Evolutionary conservation across 2,113 vertebrate species (phyloP).

Genomic region (Mus pahari): DNA sequence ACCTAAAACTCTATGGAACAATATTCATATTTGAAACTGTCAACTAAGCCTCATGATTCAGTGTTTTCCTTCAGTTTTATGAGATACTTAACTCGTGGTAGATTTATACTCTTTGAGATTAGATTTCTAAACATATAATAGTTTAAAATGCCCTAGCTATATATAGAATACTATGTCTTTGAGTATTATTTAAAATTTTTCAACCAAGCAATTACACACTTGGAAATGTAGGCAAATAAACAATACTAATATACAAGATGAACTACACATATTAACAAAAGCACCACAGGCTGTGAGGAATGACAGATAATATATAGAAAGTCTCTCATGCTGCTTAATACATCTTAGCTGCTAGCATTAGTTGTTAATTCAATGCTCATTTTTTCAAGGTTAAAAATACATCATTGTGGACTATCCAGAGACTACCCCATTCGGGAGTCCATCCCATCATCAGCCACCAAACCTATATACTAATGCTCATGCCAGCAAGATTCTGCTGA

Average conservation of each 20-base stretch:
- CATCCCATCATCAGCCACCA: too few relatives aligned
- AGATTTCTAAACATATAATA: slow-evolving; percentile 2
- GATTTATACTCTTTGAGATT: slow-evolving; percentile 6
- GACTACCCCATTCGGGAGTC: too few relatives aligned
- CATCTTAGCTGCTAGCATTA: slow-evolving; percentile 1
- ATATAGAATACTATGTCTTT: slow-evolving; percentile 39
- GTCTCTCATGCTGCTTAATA: background rate
- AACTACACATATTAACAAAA: background rate
- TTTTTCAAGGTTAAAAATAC: slow-evolving; percentile 61
- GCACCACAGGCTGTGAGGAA: background rate
- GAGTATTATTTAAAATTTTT: slow-evolving; percentile 17
- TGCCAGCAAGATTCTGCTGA: too few relatives aligned
- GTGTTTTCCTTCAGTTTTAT: background rate
- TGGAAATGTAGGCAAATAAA: slow-evolving; percentile 27
- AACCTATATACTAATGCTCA: too few relatives aligned
- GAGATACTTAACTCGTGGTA: background rate
- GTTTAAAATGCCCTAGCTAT: slow-evolving; percentile 42
- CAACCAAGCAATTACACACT: background rate
- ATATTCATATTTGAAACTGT: slow-evolving; percentile 29
- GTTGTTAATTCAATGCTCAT: slow-evolving; percentile 3
- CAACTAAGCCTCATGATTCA: background rate
- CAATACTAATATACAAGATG: background rate
- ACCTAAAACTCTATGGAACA: background rate
- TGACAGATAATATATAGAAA: slow-evolving; percentile 2
- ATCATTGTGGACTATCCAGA: too few relatives aligned